Conservation (phyloP, 2,888 invertebrate species). For the Formica aserva region DNA sequence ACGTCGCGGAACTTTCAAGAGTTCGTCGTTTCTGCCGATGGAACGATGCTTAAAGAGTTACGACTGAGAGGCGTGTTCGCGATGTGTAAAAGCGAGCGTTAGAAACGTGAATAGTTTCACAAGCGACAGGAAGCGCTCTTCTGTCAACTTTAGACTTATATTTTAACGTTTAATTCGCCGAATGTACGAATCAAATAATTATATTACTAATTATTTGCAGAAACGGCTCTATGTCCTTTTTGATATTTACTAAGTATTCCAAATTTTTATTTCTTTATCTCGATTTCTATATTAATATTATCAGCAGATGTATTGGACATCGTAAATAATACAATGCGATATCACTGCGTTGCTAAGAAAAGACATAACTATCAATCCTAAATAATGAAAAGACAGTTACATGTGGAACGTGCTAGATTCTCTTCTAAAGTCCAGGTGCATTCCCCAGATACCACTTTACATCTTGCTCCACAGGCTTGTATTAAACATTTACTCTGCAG, state of each 20-base stretch:
- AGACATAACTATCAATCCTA: neutral
- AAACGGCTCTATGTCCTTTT: too few species aligned
- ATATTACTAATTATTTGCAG: neutral
- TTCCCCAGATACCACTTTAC: constrained; percentile 57
- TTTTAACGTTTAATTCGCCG: constrained; percentile 12
- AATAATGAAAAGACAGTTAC: constrained; percentile 20
- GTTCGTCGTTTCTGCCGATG: constrained; percentile 37
- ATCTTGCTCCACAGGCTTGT: constrained; percentile 55
- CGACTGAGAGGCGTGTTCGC: constrained; percentile 30
- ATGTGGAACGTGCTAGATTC: constrained; percentile 29
- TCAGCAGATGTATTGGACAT: neutral
- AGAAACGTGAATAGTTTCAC: constrained; percentile 41
- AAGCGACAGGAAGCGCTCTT: constrained; percentile 13
- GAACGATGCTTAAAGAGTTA: constrained; percentile 29
- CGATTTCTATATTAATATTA: neutral
- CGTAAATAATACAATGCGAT: neutral
- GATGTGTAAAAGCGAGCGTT: constrained; percentile 40
- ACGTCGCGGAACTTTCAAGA: constrained; percentile 36
- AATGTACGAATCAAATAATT: neutral
- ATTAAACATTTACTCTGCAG: constrained; percentile 66
- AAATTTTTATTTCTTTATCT: neutral
- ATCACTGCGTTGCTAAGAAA: constrained; percentile 20
- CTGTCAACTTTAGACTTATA: neutral
- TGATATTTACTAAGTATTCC: neutral
- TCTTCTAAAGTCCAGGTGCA: constrained; percentile 47